Base-by-base conservation (phyloP, 2,888 invertebrate species). In the Eremobia ochroleuca region DNA sequence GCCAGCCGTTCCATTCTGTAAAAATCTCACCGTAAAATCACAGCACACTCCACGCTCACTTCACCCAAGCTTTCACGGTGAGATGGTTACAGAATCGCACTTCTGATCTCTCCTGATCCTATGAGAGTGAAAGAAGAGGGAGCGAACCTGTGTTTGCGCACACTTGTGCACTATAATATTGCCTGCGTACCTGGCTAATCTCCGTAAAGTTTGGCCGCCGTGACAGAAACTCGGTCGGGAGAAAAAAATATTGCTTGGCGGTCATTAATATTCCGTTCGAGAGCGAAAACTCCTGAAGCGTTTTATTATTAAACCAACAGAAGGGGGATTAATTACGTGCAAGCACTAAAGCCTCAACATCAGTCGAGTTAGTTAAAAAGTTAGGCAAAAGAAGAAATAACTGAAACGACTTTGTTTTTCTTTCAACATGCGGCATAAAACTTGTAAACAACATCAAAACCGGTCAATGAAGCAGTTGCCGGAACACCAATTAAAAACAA, bases 361-460 rank as follows among this genome's bases (percentile, higher is more conserved):
- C 46, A 34, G 64, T 40, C 0, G 18, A 34, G 25, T 70, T 37
- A 58, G 18, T 49, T 79, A 28, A 58, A 66, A 70, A 70, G 25
- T 84, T 80, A 62, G 43, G 31, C 43, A 68, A 73, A 28, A 58
- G 55, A 46, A 62, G 37, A 71, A 66, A 43, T 62, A 34, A 18
- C 55, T 84, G 34, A 31, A 80, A 81, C 52, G 73, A 64, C 49
- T 58, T 73, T 81, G 73, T 74, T 81, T 85, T 59, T 81, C 67
- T 68, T 52, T 18, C 34, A 74, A 58, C 55, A 11, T 28, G 65
- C 70, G 25, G n/a, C 69, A 58, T 72, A 25, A 61, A 76, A 55
- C 43, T 71, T 46, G 43, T 68, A 77, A 77, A 70, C 66, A 83
- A 77, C 46, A 69, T 73, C 62, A 72, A 65, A 79, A 34, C 31